phyloP scores from a whole-genome alignment of 2,113 vertebrate genomes.

The Siniperca chuatsi region DNA sequence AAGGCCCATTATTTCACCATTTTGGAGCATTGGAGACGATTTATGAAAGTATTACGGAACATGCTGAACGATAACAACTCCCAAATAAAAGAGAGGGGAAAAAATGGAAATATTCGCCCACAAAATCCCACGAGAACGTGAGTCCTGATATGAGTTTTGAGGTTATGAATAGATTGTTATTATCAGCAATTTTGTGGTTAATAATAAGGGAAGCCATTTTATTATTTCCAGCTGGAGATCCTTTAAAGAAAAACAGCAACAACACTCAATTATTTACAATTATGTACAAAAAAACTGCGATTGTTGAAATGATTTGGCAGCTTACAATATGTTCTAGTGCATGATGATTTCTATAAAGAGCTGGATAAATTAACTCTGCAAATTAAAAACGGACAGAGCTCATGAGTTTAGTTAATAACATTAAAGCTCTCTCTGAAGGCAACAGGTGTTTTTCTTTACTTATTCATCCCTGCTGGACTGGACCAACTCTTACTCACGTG shows the following conservation, averaged over 20 bases:
- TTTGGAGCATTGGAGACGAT: constrained; percentile 60
- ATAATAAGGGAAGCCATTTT: constrained; percentile 36
- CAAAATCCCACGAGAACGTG: constrained; percentile 39
- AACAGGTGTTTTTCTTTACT: constrained; percentile 57
- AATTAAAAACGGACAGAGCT: background rate
- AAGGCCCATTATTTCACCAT: constrained; percentile 75
- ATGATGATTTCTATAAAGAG: background rate
- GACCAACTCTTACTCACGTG: constrained; percentile 29
- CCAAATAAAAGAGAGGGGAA: constrained; percentile 36
- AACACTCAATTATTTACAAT: constrained; percentile 28
- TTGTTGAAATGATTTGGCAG: background rate
- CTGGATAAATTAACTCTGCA: background rate
- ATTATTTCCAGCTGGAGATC: constrained; percentile 48
- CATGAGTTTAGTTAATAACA: background rate
- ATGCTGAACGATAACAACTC: constrained; percentile 72
- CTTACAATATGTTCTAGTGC: background rate
- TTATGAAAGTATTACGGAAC: constrained; percentile 76
- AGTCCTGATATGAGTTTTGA: constrained; percentile 40
- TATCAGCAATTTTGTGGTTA: constrained; percentile 51
- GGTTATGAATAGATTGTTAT: constrained; percentile 46
- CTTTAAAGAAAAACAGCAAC: constrained; percentile 17
- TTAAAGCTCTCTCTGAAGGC: background rate
- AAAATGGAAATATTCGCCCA: constrained; percentile 25
- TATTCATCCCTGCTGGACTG: constrained; percentile 1
- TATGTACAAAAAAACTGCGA: background rate